These are phyloP conservation scores for Rhagonycha fulva DNA, from an alignment of 2,888 invertebrate genomes.

Conservation along the genomic window DNA sequence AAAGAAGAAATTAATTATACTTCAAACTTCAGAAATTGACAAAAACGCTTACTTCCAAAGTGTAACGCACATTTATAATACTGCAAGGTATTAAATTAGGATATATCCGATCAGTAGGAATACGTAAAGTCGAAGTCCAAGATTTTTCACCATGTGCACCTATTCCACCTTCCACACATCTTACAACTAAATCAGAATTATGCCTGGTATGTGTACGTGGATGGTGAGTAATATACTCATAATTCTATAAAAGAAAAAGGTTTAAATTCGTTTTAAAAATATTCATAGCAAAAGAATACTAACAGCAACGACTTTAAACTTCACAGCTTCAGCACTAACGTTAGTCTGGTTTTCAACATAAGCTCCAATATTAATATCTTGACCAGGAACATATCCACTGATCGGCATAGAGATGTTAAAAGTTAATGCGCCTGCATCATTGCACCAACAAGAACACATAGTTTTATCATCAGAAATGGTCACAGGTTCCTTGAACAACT, in stretches of 20 bases:
- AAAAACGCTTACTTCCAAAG: neutral
- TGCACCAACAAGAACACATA: conserved; percentile 20
- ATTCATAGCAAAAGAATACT: neutral
- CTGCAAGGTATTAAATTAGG: conserved; percentile 36
- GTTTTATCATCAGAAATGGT: conserved; percentile 12
- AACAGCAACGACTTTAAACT: conserved; percentile 12
- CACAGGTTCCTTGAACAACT: neutral
- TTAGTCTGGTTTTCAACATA: conserved; percentile 74
- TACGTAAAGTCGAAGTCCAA: conserved; percentile 38
- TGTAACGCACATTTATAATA: neutral
- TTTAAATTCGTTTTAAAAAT: neutral
- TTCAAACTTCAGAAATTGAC: neutral
- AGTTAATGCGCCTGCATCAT: conserved; percentile 10
- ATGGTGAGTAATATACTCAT: conserved; percentile 11
- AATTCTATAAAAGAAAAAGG: conserved; percentile 2
- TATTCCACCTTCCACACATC: conserved; percentile 40
- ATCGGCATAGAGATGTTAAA: conserved; percentile 13
- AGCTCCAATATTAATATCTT: conserved; percentile 70
- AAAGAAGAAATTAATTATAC: neutral
- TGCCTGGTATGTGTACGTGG: neutral
- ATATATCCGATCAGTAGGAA: conserved; percentile 37
- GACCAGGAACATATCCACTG: conserved; percentile 76
- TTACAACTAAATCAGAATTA: conserved; percentile 6
- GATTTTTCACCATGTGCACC: conserved; percentile 47
- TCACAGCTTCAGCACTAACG: conserved; percentile 7